Evolutionary conservation across 2,888 invertebrate genomes (phyloP).

Genomic region (Cancer borealis): DNA sequence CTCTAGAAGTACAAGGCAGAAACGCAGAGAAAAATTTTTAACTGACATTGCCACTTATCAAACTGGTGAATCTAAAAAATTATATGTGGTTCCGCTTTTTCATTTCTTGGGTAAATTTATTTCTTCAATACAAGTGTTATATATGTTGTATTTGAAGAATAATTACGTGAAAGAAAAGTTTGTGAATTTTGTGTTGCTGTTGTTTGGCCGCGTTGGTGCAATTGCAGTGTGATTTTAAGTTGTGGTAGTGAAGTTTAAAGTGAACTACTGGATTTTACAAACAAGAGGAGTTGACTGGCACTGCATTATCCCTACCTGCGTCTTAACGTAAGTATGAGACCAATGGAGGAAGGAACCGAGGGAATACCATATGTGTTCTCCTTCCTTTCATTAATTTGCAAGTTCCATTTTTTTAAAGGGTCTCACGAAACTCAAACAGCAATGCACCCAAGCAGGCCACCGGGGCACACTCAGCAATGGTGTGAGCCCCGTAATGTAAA

Average conservation of each 20-base stretch:
- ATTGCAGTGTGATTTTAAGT: background rate
- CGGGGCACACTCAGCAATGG: background rate
- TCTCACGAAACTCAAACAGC: background rate
- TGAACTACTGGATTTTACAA: background rate
- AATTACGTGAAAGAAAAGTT: background rate
- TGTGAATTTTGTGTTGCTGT: background rate
- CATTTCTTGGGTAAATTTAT: background rate
- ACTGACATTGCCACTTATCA: background rate
- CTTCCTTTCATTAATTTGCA: background rate
- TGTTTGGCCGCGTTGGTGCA: background rate
- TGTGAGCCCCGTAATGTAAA: background rate
- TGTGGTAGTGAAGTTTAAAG: background rate
- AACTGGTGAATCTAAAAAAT: background rate
- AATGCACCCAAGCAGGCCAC: background rate
- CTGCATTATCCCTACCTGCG: background rate
- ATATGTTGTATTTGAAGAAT: background rate
- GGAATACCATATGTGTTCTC: background rate
- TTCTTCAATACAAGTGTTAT: background rate
- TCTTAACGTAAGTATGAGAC: background rate
- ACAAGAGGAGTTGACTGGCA: background rate
- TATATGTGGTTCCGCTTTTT: background rate
- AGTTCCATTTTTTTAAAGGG: background rate
- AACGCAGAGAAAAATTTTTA: background rate
- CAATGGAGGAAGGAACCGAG: background rate
- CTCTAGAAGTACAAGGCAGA: background rate